Base-by-base conservation (phyloP, 2,113 vertebrate genomes). In the Phrynocephalus versicolor region DNA sequence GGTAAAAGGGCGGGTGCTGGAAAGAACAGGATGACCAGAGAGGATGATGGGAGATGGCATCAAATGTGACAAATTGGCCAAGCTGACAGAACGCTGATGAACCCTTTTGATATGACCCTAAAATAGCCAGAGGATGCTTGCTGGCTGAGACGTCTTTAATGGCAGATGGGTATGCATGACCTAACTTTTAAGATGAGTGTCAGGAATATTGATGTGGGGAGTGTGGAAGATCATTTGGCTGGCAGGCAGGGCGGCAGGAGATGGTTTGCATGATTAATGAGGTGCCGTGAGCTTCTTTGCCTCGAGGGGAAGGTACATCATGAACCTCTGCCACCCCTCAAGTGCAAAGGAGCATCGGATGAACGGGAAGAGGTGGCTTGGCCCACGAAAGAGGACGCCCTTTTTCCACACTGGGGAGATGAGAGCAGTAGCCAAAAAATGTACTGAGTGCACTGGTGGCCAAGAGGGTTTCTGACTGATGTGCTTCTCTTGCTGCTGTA, bases 101-200 rank as follows among this genome's bases (percentile, higher is more conserved):
- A 94, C 94, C 94, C 93, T 94, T 95, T 89, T 93, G 94, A 94
- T 90, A 90, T 0, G 15, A 93, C 93, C 94, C 96, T 96, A 96
- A 96, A 95, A 96, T 95, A 96, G 96, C 76, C 79, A 90, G 90
- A 58, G 87, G 87, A 85, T 95, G 93, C 94, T 92, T 95, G 92
- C 89, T 91, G 90, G 82, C 79, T 95, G 96, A 94, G 93, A 92
- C 90, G 92, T 95, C 81, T 87, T 87, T 83, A 92, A 90, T 89
- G 89, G 94, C 89, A 95, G 95, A 96, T 93, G 89, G 96, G 95
- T 97, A 95, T 85, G 93, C 93, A 93, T 86, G 94, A 92, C 95
- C 94, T 92, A 92, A 93, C 92, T 91, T 95, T 95, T 94, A 88
- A 93, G 94, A 94, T 0, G 15, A 35, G 81, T 89, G 89, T 94